These are phyloP conservation scores for Pararge aegeria DNA, from an alignment of 1,140 invertebrate species.

Conservation along the genomic window DNA sequence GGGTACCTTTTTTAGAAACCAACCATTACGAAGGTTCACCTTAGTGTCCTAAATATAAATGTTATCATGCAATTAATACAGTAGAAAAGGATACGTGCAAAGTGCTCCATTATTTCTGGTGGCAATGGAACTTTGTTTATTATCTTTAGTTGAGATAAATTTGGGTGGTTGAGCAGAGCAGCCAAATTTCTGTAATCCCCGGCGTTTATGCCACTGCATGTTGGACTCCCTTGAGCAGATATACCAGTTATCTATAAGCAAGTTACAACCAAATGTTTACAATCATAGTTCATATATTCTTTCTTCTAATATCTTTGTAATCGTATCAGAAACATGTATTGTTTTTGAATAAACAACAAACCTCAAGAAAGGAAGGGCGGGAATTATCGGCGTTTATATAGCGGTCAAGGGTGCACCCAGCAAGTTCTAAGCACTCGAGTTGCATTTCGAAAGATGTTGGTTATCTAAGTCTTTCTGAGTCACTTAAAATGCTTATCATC, in stretches of 20 bases:
- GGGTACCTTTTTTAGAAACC: too few relatives aligned
- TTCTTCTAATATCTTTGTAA: too few relatives aligned
- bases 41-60: too few relatives aligned
- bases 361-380: constrained; percentile 84
- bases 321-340: too few relatives aligned
- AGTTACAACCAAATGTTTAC: neutral
- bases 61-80: too few relatives aligned
- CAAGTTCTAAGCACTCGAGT: constrained; percentile 84
- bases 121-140: constrained; percentile 93
- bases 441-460: constrained; percentile 80
- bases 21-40: too few relatives aligned
- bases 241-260: constrained; percentile 75
- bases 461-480: constrained; percentile 45
- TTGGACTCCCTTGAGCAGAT: constrained; percentile 82
- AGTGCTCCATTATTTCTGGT: constrained; percentile 95
- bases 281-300: too few relatives aligned
- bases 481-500: constrained; percentile 64
- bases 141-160: constrained; percentile 89
- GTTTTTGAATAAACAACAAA: constrained; percentile 75
- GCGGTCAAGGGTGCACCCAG: constrained; percentile 87
- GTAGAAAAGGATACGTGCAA: constrained; percentile 93
- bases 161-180: constrained; percentile 83
- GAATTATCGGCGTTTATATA: constrained; percentile 85
- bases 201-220: constrained; percentile 93
- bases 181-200: constrained; percentile 92